Evolutionary conservation across 2,113 vertebrate genomes (phyloP), one percentile per base, ranked within the genome.

Genomic region (Oxyura jamaicensis): DNA sequence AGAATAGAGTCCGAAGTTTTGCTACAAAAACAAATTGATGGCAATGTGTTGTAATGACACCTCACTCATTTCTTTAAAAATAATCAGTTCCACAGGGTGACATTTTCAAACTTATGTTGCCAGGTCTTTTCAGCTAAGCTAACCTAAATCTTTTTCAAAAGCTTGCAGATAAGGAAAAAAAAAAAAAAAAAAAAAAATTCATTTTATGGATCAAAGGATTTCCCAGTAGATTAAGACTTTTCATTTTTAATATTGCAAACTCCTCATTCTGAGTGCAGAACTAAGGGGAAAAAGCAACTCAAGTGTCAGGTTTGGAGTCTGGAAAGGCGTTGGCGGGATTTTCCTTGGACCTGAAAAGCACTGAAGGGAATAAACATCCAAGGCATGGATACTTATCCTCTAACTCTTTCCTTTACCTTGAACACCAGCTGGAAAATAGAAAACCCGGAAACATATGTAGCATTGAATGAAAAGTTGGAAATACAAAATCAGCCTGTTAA

Each of bases 151-250:
- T 67, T 94, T 94, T 88, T 83, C 39, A 48, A 96, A 96, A 97
- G 68, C 44, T 85, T 83, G 80, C 3, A 65, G 52, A 88, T 86
- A 77, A 89, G 28, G 5, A n/a, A 66, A 56, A 82, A 39, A 65
- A 60, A 50, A 13, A 29, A 44, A 25, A 26, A 46, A 16, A 9
- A 48, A 19, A 46, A n/a, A 19, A 16, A 8, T 67, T 95, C 86
- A 83, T 94, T 97, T 97, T 96, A 97, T 91, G 96, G 96, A 97
- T 98, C 95, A 97, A 93, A 97, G 95, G 39, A 91, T 97, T 97
- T 96, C 85, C 66, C 71, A 90, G 19, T 69, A 95, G 35, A 97
- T 93, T 78, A 92, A 95, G 88, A 62, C 73, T 94, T 96, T 96
- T 96, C 85, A 68, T 88, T 97, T 95, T 42, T 82, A 95, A 86